These are phyloP conservation scores for Brienomyrus brachyistius DNA, from an alignment of 2,113 vertebrate genomes.

Conservation along the genomic window DNA sequence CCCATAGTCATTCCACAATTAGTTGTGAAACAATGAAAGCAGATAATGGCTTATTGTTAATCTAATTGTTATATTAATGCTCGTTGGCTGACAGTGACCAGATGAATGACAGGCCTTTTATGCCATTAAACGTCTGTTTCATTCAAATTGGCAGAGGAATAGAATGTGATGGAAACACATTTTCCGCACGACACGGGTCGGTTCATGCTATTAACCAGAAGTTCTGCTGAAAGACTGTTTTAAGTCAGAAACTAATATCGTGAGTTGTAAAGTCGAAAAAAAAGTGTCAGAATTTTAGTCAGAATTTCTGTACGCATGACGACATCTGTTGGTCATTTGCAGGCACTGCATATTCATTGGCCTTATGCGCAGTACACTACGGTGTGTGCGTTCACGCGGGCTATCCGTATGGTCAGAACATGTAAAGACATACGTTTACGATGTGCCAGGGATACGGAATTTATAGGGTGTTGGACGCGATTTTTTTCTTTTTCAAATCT, in stretches of 20 bases:
- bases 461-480: neutral
- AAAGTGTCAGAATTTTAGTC: neutral
- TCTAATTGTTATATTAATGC: neutral
- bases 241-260: neutral
- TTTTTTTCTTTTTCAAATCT: neutral
- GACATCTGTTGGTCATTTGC: slow-evolving; percentile 1
- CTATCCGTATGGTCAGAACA: neutral
- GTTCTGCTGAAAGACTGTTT: neutral
- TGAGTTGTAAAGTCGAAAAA: neutral
- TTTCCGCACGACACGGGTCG: neutral
- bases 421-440: neutral
- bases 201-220: neutral
- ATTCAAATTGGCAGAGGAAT: neutral
- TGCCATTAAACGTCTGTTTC: neutral
- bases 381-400: neutral
- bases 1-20: neutral
- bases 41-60: neutral
- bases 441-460: neutral
- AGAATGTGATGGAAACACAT: neutral
- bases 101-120: neutral
- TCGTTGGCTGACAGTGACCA: neutral
- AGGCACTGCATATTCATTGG: neutral
- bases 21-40: neutral
- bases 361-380: neutral
- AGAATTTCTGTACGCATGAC: slow-evolving; percentile 1